phyloP scores from a whole-genome alignment of 1,140 invertebrate species.

The Hirudo medicinalis region DNA sequence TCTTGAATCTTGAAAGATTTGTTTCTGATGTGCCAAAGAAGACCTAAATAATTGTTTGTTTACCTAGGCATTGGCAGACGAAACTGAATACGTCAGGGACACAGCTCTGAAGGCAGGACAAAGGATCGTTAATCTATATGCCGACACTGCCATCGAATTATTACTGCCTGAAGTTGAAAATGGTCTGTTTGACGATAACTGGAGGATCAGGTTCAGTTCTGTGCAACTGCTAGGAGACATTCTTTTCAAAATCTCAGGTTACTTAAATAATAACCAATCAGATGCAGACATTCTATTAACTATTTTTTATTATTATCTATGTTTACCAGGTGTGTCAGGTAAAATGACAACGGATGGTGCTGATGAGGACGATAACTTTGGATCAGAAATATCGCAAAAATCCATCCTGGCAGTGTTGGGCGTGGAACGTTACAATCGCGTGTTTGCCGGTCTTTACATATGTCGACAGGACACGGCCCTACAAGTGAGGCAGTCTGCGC shows the following conservation, averaged over 20 bases:
- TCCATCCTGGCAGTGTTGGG: constrained; percentile 79
- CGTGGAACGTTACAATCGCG: constrained; percentile 72
- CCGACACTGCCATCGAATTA: constrained; percentile 83
- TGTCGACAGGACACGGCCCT: constrained; percentile 87
- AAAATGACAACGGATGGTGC: constrained; percentile 98
- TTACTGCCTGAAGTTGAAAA: constrained; percentile 84
- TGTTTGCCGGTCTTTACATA: constrained; percentile 92
- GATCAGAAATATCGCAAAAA: constrained; percentile 90
- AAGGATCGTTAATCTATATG: constrained; percentile 87
- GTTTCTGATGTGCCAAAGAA: no score
- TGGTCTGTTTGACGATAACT: constrained; percentile 58
- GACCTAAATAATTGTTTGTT: not conserved
- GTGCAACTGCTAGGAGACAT: constrained; percentile 92
- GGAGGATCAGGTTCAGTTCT: constrained; percentile 74
- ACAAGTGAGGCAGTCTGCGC: constrained; percentile 87
- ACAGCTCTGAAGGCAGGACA: constrained; percentile 92
- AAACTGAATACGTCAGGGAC: constrained; percentile 95
- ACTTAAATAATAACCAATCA: no score
- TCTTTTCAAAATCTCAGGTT: constrained; percentile 77
- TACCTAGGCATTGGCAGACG: constrained; percentile 76
- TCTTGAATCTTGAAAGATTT: no score
- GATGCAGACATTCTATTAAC: not conserved
- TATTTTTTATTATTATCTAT: not conserved
- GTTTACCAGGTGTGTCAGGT: constrained; percentile 65
- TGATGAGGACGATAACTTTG: constrained; percentile 96